Evolutionary conservation across 1,140 invertebrate species (phyloP).

Genomic region (Diabrotica undecimpunctata): DNA sequence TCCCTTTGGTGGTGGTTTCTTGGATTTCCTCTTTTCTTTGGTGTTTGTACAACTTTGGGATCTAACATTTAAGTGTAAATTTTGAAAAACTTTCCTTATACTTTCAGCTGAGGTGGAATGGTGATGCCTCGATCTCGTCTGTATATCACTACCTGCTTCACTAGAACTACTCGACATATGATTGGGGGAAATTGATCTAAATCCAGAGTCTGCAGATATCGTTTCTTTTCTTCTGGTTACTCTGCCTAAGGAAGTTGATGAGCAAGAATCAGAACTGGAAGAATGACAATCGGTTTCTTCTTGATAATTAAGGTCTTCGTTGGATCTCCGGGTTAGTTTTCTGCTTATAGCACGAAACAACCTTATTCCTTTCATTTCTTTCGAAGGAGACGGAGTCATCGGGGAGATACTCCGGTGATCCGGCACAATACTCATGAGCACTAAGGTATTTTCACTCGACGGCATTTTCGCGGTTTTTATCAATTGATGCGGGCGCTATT

Average conservation of each 20-base stretch:
- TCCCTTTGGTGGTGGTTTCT: constrained; percentile 62
- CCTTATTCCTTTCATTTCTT: constrained; percentile 52
- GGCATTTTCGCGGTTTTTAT: constrained; percentile 23
- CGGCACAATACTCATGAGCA: constrained; percentile 27
- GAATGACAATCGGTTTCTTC: constrained; percentile 56
- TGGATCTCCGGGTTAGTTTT: constrained; percentile 53
- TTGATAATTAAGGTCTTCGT: constrained; percentile 48
- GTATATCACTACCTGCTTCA: constrained; percentile 56
- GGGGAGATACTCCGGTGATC: constrained; percentile 38
- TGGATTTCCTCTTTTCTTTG: constrained; percentile 48
- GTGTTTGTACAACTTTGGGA: constrained; percentile 59
- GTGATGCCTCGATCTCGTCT: constrained; percentile 52
- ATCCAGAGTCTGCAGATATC: constrained; percentile 31
- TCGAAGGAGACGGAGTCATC: constrained; percentile 49
- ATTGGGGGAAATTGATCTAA: constrained; percentile 42
- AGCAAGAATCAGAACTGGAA: constrained; percentile 56
- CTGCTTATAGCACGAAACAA: constrained; percentile 60
- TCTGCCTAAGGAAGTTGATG: constrained; percentile 45
- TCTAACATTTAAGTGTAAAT: constrained; percentile 58
- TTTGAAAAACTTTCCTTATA: constrained; percentile 67
- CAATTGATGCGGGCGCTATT: constrained; percentile 11
- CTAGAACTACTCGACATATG: constrained; percentile 56
- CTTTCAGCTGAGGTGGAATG: constrained; percentile 59
- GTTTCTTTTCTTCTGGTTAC: constrained; percentile 40
- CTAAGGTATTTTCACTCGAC: constrained; percentile 30